Conservation (phyloP, 2,888 invertebrate species). For the Torymus texanus region DNA sequence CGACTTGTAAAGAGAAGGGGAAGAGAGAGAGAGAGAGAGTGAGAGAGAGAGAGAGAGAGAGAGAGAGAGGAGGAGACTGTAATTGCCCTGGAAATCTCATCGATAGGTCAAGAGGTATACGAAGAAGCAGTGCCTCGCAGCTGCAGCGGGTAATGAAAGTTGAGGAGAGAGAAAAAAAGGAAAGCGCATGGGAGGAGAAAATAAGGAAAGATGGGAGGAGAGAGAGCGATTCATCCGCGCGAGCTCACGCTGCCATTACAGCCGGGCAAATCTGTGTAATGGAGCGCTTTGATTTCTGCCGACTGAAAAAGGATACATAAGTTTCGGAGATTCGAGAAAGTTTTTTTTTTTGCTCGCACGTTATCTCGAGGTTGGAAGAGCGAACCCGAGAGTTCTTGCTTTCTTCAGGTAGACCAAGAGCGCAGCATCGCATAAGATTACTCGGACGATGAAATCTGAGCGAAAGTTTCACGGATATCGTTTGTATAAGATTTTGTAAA, state of each 20-base stretch:
- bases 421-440: no score
- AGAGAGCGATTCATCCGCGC: slow-evolving; percentile 19
- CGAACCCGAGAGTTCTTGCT: not conserved
- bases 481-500: no score
- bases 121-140: not conserved
- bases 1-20: no score
- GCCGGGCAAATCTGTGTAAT: slow-evolving; percentile 41
- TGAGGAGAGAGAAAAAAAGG: not conserved
- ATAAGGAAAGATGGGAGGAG: not conserved
- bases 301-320: slow-evolving; percentile 33
- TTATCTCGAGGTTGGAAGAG: no score
- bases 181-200: not conserved
- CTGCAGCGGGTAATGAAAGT: slow-evolving; percentile 40
- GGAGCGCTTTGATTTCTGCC: slow-evolving; percentile 48
- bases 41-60: no score
- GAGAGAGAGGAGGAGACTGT: slow-evolving; percentile 53
- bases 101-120: slow-evolving; percentile 55
- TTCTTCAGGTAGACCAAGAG: no score
- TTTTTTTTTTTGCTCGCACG: no score
- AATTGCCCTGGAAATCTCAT: slow-evolving; percentile 63
- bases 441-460: no score
- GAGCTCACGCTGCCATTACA: slow-evolving; percentile 3
- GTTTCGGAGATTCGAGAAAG: slow-evolving; percentile 8
- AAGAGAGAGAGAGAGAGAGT: no score
- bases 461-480: no score